These are phyloP conservation scores for Danio aesculapii DNA, from an alignment of 2,797 vertebrate species.

Conservation along the genomic window DNA sequence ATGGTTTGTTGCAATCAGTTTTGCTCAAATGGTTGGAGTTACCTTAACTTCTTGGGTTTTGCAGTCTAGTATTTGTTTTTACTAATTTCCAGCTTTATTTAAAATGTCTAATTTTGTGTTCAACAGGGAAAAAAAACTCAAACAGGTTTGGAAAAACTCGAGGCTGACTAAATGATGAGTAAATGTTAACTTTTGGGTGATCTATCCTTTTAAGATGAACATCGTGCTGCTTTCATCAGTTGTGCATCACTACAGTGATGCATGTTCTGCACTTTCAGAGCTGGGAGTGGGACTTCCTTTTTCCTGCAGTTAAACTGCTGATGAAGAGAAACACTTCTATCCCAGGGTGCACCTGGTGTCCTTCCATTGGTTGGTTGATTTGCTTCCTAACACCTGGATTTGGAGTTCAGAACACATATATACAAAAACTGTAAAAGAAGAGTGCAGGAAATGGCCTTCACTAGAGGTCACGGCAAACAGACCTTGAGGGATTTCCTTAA, in stretches of 20 bases:
- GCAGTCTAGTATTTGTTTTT: too few species aligned
- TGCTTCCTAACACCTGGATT: constrained; percentile 31
- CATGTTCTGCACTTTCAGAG: constrained; percentile 2
- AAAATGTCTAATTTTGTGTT: too few species aligned
- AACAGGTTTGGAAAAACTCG: too few species aligned
- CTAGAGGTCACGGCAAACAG: constrained; percentile 53
- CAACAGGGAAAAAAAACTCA: too few species aligned
- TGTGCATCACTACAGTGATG: background rate
- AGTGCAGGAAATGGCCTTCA: constrained; percentile 33
- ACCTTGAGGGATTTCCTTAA: constrained; percentile 54
- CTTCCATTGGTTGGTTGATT: constrained; percentile 12
- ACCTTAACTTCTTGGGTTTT: too few species aligned
- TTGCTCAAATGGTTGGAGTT: too few species aligned
- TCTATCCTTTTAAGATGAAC: background rate
- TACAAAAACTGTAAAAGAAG: constrained; percentile 29
- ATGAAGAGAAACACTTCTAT: constrained; percentile 31
- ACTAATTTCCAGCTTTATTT: too few species aligned
- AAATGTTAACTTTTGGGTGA: too few species aligned
- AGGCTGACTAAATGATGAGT: too few species aligned
- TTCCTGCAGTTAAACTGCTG: constrained; percentile 44
- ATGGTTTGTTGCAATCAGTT: too few species aligned
- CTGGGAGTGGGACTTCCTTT: constrained; percentile 46
- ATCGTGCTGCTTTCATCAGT: constrained; percentile 8
- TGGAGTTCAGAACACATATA: background rate
- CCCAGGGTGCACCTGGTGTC: constrained; percentile 54